Base-by-base conservation (phyloP, 2,888 invertebrate species). In the Scrobipalpa costella region DNA sequence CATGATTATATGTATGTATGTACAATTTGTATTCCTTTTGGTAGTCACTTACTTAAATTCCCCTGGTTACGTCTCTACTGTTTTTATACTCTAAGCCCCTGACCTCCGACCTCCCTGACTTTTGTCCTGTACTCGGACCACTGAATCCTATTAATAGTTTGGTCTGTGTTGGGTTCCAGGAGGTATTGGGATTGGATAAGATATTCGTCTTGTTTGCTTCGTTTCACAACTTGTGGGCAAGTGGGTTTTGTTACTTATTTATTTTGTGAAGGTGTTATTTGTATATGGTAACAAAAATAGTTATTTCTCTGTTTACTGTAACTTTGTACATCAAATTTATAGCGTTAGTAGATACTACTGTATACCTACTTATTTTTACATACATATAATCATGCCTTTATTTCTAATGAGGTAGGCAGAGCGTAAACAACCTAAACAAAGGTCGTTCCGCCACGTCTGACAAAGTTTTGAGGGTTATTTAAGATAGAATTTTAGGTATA, bases 111-210 rank as follows among this genome's bases (percentile, higher is more conserved):
- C 38, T 38, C 38, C 40, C 13, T 44, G 44, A 44, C 44, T 44
- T 27, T 49, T 60, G 47, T 33, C 49, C 47, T 17, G 34, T 17
- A 15, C 27, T 55, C 55, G 55, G 15, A 34, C 33, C 34, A 52
- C 55, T 55, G 55, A 55, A 55, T 34, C 55, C 55, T 55, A 55
- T 55, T 55, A 55, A 55, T 55, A 55, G 55, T 55, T 55, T 55
- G 55, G 55, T 52, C 52, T 6, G 27, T 52, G 52, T 52, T 52
- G 13, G 52, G 33, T 19, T 27, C 27, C 33, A n/a, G 34, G 34
- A 34, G 55, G 27, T 55, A 34, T 27, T 13, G 33, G 27, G 15
- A 27, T 27, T 27, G 55, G 27, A 55, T 55, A 55, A 55, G 55
- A 55, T 34, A 55, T 55, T 33, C 40, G 19, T 27, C 19, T 38